Base-by-base conservation (phyloP, 1,140 invertebrate species). In the Pomacea maculata region DNA sequence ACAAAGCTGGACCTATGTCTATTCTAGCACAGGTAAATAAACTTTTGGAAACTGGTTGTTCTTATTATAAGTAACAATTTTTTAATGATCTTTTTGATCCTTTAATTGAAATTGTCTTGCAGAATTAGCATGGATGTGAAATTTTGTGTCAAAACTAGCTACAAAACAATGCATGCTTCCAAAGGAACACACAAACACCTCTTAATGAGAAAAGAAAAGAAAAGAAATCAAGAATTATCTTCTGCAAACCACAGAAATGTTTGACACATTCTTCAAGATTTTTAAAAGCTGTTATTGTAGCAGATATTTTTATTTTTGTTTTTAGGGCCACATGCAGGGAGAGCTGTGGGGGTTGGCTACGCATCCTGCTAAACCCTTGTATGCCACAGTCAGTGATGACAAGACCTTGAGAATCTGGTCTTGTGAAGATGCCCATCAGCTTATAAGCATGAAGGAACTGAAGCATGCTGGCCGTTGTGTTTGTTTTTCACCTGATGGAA, bases 341-440 rank as follows among this genome's bases (percentile, higher is more conserved):
- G 91, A 92, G 83, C 61, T 92, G 0, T 92, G 91, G 91, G 91
- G 91, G 65, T 77, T 92, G 65, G 86, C 86, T n/a, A 82, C 85
- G 14, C 91, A 92, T 78, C 91, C 91, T 12, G 80, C 74, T 2
- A 88, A 89, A 72, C 80, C 85, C 15, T 76, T 88, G 67, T 91
- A 86, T 87, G 89, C 87, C 57, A 91, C 91, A 29, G 89, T 88
- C n/a, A 90, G 90, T 81, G 91, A 92, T 85, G 91, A 92, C 78
- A 89, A 87, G 64, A 91, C 88, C 17, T 75, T 92, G 9, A 78
- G 91, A 45, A 67, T 92, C 6, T 92, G 91, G 91, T 86, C 89
- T 54, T 34, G 90, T 55, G 68, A 72, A 25, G 75, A 74, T 34
- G 84, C 85, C 55, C 87, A 89, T 81, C 85, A 85, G 34, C 87